Evolutionary conservation across 2,797 vertebrate species (phyloP), one percentile per base, ranked within the genome.

Genomic region (Siniperca scherzeri): DNA sequence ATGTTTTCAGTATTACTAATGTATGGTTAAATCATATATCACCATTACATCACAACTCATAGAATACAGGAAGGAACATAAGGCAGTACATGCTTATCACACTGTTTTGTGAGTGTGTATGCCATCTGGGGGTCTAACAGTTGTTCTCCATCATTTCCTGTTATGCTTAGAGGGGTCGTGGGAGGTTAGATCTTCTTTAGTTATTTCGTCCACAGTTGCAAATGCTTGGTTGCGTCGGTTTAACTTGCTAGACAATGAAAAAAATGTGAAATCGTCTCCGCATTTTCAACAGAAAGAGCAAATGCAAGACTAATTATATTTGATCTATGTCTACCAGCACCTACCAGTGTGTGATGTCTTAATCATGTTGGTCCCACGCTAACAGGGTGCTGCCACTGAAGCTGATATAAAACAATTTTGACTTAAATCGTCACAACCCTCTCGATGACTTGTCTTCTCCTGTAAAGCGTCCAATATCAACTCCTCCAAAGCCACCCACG

Each of bases 401-500:
- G 77, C 81, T 25, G 67, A 66, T 74, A 70, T 61, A 21, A 88
- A 87, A 87, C 85, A 81, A 69, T 85, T 80, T 78, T 76, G 61
- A 83, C 78, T 84, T 87, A 36, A 84, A 6, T 87, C 62, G 44
- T 74, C 85, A 71, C 74, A 68, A 55, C 70, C 70, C 70, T 68
- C 77, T 66, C 36, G 40, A 67, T 87, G 91, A 88, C 81, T 89
- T 27, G 40, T 82, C 76, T 70, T 59, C 59, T 74, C 70, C 64
- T 91, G 88, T 68, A 38, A 77, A 53, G 16, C 22, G 50, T 87
- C 89, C 91, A 89, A 44, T 1, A 82, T 60, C 81, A 22, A 82
- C 89, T 88, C 90, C 89, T 88, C 87, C 90, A 56, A 82, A 81
- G 85, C 87, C 87, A 60, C 92, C 93, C 91, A 92, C 90, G 50